Conservation (phyloP, 2,113 vertebrate genomes). For the Corapipo altera region DNA sequence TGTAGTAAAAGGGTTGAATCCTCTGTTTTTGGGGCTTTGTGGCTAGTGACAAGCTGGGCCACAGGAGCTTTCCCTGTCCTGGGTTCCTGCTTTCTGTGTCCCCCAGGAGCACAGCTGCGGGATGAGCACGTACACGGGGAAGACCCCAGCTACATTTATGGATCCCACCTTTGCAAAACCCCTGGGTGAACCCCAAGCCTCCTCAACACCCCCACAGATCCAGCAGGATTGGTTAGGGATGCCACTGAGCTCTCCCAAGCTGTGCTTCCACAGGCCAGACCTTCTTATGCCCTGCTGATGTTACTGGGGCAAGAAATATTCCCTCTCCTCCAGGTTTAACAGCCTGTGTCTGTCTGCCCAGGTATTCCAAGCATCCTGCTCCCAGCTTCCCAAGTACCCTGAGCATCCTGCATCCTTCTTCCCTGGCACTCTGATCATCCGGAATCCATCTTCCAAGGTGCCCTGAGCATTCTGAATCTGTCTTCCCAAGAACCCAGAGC, state of each 20-base stretch:
- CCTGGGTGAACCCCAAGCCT: neutral
- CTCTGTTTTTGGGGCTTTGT: neutral
- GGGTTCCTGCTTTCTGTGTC: neutral
- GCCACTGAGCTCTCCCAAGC: rapidly evolving
- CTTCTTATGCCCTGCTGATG: neutral
- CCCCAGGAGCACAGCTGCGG: conserved; percentile 52
- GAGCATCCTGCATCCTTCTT: neutral
- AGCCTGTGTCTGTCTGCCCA: too few relatives aligned
- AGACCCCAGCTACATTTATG: neutral
- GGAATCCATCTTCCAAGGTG: too few relatives aligned
- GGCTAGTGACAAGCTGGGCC: neutral
- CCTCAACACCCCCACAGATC: neutral
- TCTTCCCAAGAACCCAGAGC: too few relatives aligned
- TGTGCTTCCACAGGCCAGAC: neutral
- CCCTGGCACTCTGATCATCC: neutral
- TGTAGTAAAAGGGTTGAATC: neutral
- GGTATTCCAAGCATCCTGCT: neutral
- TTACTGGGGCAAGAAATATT: neutral
- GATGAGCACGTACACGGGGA: neutral
- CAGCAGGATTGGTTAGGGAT: neutral
- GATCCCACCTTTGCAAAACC: conserved; percentile 36
- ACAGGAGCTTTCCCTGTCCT: neutral
- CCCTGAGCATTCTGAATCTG: neutral
- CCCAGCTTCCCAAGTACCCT: neutral
- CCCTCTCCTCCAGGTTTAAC: neutral